Evolutionary conservation across 2,888 invertebrate genomes (phyloP).

Genomic region (Nomada hirtipes): DNA sequence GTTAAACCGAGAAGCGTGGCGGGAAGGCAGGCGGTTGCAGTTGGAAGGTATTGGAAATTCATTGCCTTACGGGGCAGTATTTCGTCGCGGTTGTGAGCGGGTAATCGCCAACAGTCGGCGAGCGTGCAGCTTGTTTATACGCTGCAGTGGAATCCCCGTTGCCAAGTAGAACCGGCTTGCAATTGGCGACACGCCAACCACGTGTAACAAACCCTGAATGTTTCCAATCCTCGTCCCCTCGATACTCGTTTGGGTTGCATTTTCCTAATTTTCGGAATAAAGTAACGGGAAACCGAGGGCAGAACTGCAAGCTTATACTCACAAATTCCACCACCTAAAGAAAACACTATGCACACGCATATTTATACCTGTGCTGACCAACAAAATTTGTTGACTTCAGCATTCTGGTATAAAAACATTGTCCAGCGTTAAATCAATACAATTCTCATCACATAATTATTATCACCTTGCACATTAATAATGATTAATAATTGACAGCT

Average conservation of each 20-base stretch:
- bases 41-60: conserved; percentile 1
- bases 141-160: conserved; percentile 51
- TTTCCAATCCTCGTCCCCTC: conserved; percentile 25
- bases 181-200: conserved; percentile 61
- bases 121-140: conserved; percentile 46
- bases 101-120: conserved; percentile 28
- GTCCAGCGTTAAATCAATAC: no score
- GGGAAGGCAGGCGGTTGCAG: not conserved
- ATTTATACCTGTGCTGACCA: no score
- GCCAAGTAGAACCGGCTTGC: conserved; percentile 50
- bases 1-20: not conserved
- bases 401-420: no score
- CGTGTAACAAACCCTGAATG: conserved; percentile 54
- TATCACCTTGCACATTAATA: no score
- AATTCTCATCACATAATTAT: no score
- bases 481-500: no score
- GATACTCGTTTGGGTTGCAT: conserved; percentile 4
- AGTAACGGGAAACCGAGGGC: not conserved
- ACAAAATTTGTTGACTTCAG: no score
- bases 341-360: no score
- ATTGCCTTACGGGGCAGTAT: conserved; percentile 11
- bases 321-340: no score
- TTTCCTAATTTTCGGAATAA: conserved; percentile 36
- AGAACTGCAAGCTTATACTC: not conserved
- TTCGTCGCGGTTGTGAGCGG: conserved; percentile 16